Conservation (phyloP, 2,113 vertebrate species). For the Brachypodius melanocephalos region DNA sequence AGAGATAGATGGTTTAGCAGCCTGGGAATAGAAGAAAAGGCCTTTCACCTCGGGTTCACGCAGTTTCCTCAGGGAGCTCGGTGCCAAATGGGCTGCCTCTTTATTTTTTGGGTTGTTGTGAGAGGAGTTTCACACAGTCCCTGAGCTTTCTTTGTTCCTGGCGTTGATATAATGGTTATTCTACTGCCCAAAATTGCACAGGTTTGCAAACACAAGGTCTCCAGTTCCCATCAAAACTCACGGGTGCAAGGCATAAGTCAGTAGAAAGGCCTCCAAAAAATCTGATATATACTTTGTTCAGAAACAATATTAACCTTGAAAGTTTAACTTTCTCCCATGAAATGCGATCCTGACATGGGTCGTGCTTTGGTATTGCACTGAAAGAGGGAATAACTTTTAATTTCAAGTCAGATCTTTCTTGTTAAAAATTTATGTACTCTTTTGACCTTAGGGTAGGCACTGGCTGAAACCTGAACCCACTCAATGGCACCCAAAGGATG, state of each 20-base stretch:
- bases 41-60: conserved; percentile 17
- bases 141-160: neutral
- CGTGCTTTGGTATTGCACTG: accelerated
- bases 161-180: neutral
- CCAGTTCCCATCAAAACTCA: neutral
- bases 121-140: conserved; percentile 5
- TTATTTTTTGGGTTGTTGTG: conserved; percentile 27
- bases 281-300: neutral
- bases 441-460: neutral
- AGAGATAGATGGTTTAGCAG: conserved; percentile 37
- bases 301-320: neutral
- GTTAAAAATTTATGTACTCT: neutral
- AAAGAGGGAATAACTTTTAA: neutral
- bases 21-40: conserved; percentile 44
- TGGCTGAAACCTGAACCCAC: neutral
- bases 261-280: neutral
- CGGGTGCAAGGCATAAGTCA: neutral
- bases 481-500: neutral
- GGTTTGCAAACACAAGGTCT: neutral
- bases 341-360: accelerated
- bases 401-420: neutral
- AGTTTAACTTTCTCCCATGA: neutral
- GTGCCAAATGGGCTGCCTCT: conserved; percentile 30
- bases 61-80: neutral
- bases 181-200: neutral